Evolutionary conservation across 2,113 vertebrate genomes (phyloP).

Genomic region (Glaucomys volans): DNA sequence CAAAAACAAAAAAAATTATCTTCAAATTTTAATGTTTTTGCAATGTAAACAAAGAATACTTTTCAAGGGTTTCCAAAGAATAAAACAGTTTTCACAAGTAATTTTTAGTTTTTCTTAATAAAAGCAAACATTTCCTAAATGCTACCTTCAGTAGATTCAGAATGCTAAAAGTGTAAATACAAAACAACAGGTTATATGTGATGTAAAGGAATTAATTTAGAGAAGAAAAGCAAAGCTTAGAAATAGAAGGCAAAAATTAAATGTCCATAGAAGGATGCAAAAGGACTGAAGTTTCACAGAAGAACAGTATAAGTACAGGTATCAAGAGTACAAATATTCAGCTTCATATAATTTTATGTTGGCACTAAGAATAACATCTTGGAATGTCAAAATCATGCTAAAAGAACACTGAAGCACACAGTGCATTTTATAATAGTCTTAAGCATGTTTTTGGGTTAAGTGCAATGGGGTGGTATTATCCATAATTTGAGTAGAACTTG

Average conservation of each 20-base stretch:
- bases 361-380: background rate
- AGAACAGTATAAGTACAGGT: background rate
- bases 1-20: background rate
- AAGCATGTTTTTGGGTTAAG: background rate
- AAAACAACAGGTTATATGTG: background rate
- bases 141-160: background rate
- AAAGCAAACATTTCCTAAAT: slow-evolving; percentile 24
- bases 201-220: background rate
- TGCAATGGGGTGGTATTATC: background rate
- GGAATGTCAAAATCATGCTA: background rate
- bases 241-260: background rate
- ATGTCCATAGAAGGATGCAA: background rate
- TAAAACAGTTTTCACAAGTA: background rate
- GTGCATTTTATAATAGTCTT: background rate
- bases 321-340: background rate
- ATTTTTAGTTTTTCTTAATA: slow-evolving; percentile 28
- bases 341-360: background rate
- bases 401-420: background rate
- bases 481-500: background rate
- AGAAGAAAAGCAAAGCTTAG: background rate
- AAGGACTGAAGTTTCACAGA: background rate
- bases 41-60: slow-evolving; percentile 2
- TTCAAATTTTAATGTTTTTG: slow-evolving; percentile 51
- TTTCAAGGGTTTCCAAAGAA: background rate
- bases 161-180: background rate